Conservation (phyloP, 2,113 vertebrate species). For the Elachura formosa region DNA sequence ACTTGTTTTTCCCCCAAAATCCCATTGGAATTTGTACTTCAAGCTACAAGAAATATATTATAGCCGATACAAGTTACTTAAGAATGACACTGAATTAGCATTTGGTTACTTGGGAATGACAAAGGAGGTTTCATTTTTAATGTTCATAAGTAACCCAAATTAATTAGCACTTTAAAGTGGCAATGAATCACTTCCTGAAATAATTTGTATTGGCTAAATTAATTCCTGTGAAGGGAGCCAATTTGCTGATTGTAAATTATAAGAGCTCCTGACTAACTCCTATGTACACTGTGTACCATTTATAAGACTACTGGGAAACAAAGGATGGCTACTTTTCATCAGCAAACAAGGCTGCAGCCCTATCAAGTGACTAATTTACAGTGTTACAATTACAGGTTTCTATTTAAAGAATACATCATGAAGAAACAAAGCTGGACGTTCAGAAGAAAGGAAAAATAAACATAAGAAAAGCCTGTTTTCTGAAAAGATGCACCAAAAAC, state of each 20-base stretch:
- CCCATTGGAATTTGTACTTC: not conserved
- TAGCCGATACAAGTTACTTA: not conserved
- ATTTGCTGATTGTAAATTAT: slow-evolving; percentile 50
- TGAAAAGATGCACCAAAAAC: not conserved
- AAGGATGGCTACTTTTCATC: slow-evolving; percentile 40
- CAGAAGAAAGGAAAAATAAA: not conserved
- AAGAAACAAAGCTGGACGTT: not conserved
- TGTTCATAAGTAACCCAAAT: slow-evolving; percentile 41
- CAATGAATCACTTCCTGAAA: slow-evolving; percentile 58
- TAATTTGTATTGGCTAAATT: slow-evolving; percentile 56
- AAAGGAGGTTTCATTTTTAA: slow-evolving; percentile 50
- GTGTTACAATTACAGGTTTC: not conserved
- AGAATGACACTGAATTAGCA: slow-evolving; percentile 16
- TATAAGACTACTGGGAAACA: slow-evolving; percentile 39
- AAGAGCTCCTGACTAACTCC: slow-evolving; percentile 3
- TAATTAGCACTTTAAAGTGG: slow-evolving; percentile 38
- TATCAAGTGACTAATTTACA: not conserved
- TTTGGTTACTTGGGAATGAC: slow-evolving; percentile 30
- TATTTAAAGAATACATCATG: slow-evolving; percentile 20
- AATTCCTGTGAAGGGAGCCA: slow-evolving; percentile 48
- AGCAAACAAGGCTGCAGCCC: not conserved
- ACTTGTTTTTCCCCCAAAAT: not conserved
- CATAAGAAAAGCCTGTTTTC: not conserved
- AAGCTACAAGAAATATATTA: not conserved
- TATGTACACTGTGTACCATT: not conserved